Conservation (phyloP, 2,113 vertebrate species). For the Dipodomys stephensi region DNA sequence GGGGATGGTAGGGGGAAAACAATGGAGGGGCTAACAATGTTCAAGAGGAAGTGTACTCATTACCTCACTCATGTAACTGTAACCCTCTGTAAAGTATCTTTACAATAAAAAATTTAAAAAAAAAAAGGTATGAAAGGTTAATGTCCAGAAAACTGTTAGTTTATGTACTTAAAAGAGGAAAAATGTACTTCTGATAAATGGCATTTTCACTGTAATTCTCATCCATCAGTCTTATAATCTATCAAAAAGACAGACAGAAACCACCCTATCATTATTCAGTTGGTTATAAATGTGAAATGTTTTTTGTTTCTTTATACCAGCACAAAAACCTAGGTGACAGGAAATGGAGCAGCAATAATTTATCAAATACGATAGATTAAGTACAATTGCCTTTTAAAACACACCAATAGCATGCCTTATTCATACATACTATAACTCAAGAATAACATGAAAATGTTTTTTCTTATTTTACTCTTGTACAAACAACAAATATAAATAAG, state of each 20-base stretch:
- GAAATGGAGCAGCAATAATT: conserved; percentile 87
- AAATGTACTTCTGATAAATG: conserved; percentile 82
- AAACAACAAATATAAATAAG: conserved; percentile 3
- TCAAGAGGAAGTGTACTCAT: too few relatives aligned
- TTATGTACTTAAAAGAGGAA: conserved; percentile 57
- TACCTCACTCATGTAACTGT: too few relatives aligned
- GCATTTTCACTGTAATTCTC: conserved; percentile 83
- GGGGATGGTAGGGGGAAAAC: too few relatives aligned
- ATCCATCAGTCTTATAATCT: conserved; percentile 86
- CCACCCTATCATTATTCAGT: conserved; percentile 83
- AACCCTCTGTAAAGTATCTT: too few relatives aligned
- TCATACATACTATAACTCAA: conserved; percentile 57
- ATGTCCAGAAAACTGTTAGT: conserved; percentile 51
- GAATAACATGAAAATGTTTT: conserved; percentile 53
- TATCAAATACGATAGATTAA: conserved; percentile 85
- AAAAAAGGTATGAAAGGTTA: not conserved
- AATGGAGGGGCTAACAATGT: too few relatives aligned
- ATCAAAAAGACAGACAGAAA: conserved; percentile 85
- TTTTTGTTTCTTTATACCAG: conserved; percentile 82
- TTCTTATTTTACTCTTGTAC: conserved; percentile 51
- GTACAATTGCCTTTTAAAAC: conserved; percentile 79
- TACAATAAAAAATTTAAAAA: too few relatives aligned
- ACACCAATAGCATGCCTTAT: conserved; percentile 63
- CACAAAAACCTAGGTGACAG: conserved; percentile 86
- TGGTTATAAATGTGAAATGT: conserved; percentile 78